A percentile compares a stretch with the other conserved stretches of the same genome.
Conservation (phyloP, 2,888 invertebrate species). For the Leptura quadrifasciata region DNA sequence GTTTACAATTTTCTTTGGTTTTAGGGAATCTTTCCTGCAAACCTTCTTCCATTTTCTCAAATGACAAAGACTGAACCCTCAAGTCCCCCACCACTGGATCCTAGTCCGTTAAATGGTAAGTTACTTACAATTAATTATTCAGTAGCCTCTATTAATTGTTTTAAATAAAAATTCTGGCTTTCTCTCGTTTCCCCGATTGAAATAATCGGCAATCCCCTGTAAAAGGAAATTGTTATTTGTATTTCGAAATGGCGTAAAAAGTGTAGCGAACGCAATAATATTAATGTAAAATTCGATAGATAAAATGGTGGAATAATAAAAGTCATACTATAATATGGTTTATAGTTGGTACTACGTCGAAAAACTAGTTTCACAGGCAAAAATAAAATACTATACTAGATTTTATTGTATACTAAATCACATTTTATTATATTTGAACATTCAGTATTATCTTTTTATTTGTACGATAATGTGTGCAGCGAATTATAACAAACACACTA, state of each 20-base stretch:
- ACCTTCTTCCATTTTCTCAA: conserved; percentile 72
- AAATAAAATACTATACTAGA: conserved; percentile 53
- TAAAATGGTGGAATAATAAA: conserved; percentile 56
- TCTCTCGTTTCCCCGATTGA: not conserved
- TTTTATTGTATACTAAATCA: conserved; percentile 59
- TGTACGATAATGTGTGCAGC: conserved; percentile 47
- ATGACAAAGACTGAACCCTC: conserved; percentile 70
- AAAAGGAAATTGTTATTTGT: conserved; percentile 12
- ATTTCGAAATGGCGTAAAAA: conserved; percentile 44
- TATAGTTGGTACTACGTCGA: conserved; percentile 50
- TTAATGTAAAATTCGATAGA: conserved; percentile 53
- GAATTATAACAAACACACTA: conserved; percentile 48
- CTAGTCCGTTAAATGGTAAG: conserved; percentile 72
- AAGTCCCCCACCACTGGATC: conserved; percentile 70
- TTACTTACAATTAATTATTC: conserved; percentile 42
- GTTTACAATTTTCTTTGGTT: conserved; percentile 59
- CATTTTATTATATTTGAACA: conserved; percentile 59
- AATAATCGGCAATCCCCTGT: not conserved
- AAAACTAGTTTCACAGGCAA: conserved; percentile 54
- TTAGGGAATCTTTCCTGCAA: conserved; percentile 74
- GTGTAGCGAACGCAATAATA: conserved; percentile 18
- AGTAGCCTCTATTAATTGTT: not conserved
- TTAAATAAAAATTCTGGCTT: not conserved
- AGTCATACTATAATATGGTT: conserved; percentile 57
- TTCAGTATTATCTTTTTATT: conserved; percentile 52